Percentiles rank a stretch among this genome's conserved stretches.
These are phyloP conservation scores for Drosophila mimica DNA, from an alignment of 2,888 invertebrate genomes.

Conservation along the genomic window DNA sequence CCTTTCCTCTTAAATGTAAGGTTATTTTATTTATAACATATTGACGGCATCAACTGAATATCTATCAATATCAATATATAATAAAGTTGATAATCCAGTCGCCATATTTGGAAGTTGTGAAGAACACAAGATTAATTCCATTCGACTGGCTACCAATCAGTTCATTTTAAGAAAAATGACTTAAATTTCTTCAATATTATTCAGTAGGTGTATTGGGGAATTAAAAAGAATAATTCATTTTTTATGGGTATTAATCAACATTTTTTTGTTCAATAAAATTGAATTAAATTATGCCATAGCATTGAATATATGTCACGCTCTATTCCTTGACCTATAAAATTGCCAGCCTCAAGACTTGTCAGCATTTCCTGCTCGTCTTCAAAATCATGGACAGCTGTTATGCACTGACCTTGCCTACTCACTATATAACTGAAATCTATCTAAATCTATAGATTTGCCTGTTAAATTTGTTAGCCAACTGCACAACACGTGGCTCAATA, in stretches of 20 bases:
- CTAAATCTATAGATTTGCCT: conserved; percentile 38
- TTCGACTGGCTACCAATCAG: not conserved
- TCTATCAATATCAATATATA: too few species aligned
- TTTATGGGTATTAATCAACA: too few species aligned
- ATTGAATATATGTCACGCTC: not conserved
- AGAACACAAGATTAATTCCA: not conserved
- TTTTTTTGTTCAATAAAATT: too few species aligned
- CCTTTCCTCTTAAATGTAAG: too few species aligned
- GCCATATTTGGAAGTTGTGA: not conserved
- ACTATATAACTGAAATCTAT: conserved; percentile 5
- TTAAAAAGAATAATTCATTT: too few species aligned
- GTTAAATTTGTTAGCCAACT: conserved; percentile 29
- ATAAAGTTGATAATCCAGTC: too few species aligned
- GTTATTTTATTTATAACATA: too few species aligned
- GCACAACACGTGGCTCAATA: conserved; percentile 59
- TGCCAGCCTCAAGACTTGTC: not conserved
- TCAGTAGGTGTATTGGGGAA: too few species aligned
- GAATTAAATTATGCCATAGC: too few species aligned
- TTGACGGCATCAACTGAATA: too few species aligned
- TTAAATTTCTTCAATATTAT: too few species aligned
- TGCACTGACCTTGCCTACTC: conserved; percentile 50
- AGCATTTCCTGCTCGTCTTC: not conserved
- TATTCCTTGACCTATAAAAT: conserved; percentile 2
- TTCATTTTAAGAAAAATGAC: too few species aligned
- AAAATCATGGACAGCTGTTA: conserved; percentile 3